Base-by-base conservation (phyloP, 2,113 vertebrate species). In the Vidua chalybeata region DNA sequence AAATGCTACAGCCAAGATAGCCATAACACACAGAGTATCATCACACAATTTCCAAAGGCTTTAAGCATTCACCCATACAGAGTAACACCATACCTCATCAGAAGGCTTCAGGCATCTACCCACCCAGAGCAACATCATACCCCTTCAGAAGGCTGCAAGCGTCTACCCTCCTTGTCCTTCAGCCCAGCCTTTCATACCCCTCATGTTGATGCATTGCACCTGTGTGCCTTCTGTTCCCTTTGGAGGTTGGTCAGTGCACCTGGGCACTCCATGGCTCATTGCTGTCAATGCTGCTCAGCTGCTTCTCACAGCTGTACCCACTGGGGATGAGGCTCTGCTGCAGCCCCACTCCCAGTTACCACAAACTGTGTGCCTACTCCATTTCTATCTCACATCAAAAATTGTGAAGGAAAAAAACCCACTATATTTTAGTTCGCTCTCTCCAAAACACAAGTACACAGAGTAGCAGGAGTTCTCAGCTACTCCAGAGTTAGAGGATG, bases 291-390 rank as follows among this genome's bases (percentile, higher is more conserved):
- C 4, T 24, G 6, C 6, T 59, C 56, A 23, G n/a, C n/a, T 59
- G 58, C 56, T 58, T 4, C 56, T 23, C 55, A 35, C 33, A 58
- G 13, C n/a, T 59, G 28, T 11, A 4, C 7, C 10, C 3, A 17
- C 4, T 37, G 0, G n/a, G n/a, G n/a, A 16, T 35, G 23, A 26
- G 4, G n/a, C 23, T 59, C 3, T 2, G 22, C 56, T 0, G 0
- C 58, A 35, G 33, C 56, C 56, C 22, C 56, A 37, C 10, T 35
- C 58, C 35, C 23, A 26, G 27, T 18, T 3, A 37, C 23, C n/a
- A 61, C 15, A 37, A 61, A 26, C 23, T 59, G 2, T 11, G 23
- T 61, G 58, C 58, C 58, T 27, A 61, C 58, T 37, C 35, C 35
- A 18, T 39, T 27, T 26, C 48, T 30, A 45, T 8, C 4, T 31